phyloP scores from a whole-genome alignment of 2,113 vertebrate species.

The Anseranas semipalmata region DNA sequence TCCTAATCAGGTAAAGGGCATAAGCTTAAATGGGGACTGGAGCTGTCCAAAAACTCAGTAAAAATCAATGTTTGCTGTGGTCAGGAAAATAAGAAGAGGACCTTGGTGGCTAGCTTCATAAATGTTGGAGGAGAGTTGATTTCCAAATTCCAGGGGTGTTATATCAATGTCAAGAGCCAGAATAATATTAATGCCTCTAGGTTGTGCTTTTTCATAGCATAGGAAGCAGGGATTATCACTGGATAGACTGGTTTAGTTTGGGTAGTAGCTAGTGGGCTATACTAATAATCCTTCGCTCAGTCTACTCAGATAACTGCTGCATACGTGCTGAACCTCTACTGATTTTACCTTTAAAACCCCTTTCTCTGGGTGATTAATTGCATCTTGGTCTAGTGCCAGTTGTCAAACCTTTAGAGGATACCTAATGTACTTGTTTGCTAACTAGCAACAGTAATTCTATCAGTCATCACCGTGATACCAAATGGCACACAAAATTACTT shows the following conservation, averaged over 20 bases:
- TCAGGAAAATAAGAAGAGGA: not conserved
- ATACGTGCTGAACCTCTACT: not conserved
- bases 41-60: not conserved
- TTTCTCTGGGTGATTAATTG: not conserved
- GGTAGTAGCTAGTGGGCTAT: not conserved
- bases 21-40: not conserved
- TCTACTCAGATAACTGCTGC: not conserved
- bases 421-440: not conserved
- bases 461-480: not conserved
- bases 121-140: not conserved
- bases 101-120: not conserved
- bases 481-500: not conserved
- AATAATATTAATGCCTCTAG: constrained; percentile 13
- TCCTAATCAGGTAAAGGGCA: not conserved
- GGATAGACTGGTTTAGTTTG: not conserved
- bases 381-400: not conserved
- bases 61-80: not conserved
- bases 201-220: not conserved
- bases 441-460: not conserved
- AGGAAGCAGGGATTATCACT: not conserved
- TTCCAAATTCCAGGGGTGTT: not conserved
- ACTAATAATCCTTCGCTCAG: not conserved
- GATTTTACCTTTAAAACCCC: not conserved
- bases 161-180: not conserved
- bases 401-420: not conserved